phyloP scores from a whole-genome alignment of 2,113 vertebrate genomes.

The Cyanoliseus patagonus region DNA sequence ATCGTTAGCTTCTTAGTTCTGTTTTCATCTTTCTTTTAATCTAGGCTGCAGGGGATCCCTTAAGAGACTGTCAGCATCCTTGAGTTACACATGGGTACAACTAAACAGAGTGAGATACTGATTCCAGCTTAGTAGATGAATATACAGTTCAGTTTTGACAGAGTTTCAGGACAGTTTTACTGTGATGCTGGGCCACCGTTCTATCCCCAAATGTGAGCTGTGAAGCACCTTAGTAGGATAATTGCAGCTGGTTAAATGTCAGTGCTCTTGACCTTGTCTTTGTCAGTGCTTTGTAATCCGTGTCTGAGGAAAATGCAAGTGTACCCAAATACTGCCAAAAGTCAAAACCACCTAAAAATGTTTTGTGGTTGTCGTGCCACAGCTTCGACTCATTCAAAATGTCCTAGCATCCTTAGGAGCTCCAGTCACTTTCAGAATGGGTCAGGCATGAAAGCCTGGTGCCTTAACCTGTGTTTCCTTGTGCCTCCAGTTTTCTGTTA shows the following conservation, averaged over 20 bases:
- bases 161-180: background rate
- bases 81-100: accelerated
- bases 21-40: background rate
- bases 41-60: background rate
- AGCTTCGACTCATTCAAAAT: background rate
- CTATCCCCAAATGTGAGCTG: background rate
- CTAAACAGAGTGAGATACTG: background rate
- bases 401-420: background rate
- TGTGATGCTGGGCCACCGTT: background rate
- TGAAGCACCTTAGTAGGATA: background rate
- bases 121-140: background rate
- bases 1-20: background rate
- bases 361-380: background rate
- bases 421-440: background rate
- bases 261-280: background rate
- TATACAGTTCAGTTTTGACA: background rate
- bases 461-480: background rate
- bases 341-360: background rate
- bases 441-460: background rate
- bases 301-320: background rate
- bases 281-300: background rate
- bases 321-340: background rate
- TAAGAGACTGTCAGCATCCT: background rate
- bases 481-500: accelerated
- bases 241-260: background rate